These are phyloP conservation scores for Euthynnus affinis DNA, from an alignment of 2,797 vertebrate genomes.

Conservation along the genomic window DNA sequence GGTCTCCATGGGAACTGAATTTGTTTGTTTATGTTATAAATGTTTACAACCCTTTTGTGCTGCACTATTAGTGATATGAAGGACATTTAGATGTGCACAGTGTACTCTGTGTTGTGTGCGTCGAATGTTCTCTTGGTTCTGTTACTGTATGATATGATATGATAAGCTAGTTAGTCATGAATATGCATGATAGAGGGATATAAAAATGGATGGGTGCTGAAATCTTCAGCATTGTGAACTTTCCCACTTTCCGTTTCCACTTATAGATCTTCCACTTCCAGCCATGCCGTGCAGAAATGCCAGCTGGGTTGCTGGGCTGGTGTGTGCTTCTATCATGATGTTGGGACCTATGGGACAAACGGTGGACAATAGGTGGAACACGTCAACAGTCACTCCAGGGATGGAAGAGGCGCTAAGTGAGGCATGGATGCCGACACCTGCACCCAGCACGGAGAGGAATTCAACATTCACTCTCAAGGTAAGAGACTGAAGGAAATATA, in stretches of 20 bases:
- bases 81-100: not conserved
- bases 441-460: not conserved
- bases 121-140: not conserved
- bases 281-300: not conserved
- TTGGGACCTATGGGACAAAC: not conserved
- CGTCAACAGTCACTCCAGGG: not conserved
- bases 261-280: not conserved
- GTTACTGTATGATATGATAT: not conserved
- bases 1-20: not conserved
- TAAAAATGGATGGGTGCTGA: not conserved
- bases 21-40: not conserved
- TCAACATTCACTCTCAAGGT: not conserved
- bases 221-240: not conserved
- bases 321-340: slow-evolving; percentile 5
- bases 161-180: not conserved
- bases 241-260: too few relatives aligned
- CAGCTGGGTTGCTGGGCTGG: not conserved
- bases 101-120: not conserved
- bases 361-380: not conserved
- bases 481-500: not conserved
- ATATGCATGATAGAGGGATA: not conserved
- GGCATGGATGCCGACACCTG: not conserved
- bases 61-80: not conserved
- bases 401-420: not conserved
- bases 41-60: not conserved